Evolutionary conservation across 2,888 invertebrate genomes (phyloP).

Genomic region (Brachylomia viminalis): DNA sequence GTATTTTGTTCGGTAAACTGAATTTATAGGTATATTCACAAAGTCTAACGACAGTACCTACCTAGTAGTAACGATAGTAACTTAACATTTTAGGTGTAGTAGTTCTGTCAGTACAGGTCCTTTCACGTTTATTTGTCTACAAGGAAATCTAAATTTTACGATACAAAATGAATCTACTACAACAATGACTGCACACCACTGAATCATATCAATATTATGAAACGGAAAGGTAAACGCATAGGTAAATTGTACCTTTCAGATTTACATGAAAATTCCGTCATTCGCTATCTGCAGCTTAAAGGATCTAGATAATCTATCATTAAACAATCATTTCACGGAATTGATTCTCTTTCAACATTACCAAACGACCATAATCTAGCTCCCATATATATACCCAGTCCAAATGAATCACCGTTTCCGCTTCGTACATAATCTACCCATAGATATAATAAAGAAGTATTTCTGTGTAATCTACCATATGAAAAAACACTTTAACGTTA

Average conservation of each 20-base stretch:
- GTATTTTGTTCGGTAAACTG: conserved; percentile 10
- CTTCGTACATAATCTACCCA: too few species aligned
- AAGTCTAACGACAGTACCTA: conserved; percentile 3
- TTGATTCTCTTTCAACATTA: conserved; percentile 7
- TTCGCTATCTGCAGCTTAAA: too few species aligned
- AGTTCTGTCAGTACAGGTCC: not conserved
- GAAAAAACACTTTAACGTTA: too few species aligned
- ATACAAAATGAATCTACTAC: not conserved
- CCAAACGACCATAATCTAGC: not conserved
- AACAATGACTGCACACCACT: not conserved
- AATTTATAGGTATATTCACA: conserved; percentile 12
- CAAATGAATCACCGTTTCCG: not conserved
- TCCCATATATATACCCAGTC: not conserved
- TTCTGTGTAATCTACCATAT: too few species aligned
- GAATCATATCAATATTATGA: not conserved
- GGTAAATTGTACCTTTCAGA: not conserved
- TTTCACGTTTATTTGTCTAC: not conserved
- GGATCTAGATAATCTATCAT: conserved; percentile 10
- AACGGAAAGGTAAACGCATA: not conserved
- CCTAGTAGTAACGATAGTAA: too few species aligned
- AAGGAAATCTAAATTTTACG: not conserved
- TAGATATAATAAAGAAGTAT: too few species aligned
- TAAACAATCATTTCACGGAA: not conserved
- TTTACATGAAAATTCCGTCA: not conserved
- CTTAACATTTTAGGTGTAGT: not conserved